These are phyloP conservation scores for Theropithecus gelada DNA, from an alignment of 2,113 vertebrate genomes.

Conservation along the genomic window DNA sequence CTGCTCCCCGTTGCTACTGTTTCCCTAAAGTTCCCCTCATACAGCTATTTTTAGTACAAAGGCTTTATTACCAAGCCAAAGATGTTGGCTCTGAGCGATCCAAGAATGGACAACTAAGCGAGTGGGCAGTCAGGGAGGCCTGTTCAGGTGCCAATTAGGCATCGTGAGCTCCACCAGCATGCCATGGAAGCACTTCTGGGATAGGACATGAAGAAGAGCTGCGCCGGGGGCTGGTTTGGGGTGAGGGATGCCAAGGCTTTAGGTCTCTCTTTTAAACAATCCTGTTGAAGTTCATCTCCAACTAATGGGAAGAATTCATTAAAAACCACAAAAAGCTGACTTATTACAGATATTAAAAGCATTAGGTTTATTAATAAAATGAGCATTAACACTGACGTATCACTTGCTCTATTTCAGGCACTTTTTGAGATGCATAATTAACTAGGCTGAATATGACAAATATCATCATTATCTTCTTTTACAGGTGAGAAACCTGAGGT, in stretches of 20 bases:
- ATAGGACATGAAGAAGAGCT: neutral
- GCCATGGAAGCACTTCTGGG: rapidly evolving
- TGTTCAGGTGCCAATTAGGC: neutral
- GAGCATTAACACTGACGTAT: neutral
- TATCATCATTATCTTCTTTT: neutral
- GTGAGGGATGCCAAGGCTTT: neutral
- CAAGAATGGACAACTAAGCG: neutral
- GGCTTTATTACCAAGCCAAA: neutral
- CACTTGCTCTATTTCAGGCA: neutral
- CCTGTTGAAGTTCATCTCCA: neutral
- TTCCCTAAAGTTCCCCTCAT: neutral
- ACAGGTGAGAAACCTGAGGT: neutral
- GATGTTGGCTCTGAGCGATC: neutral
- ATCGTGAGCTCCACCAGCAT: neutral
- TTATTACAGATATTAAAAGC: neutral
- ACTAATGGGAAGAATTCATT: neutral
- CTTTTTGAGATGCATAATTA: neutral
- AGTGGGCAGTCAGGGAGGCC: neutral
- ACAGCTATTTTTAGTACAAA: neutral
- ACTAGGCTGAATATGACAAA: neutral
- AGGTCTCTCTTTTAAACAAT: neutral
- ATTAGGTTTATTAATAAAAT: neutral
- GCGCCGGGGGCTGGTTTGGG: neutral
- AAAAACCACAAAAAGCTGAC: neutral
- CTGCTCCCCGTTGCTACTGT: neutral